phyloP scores from a whole-genome alignment of 2,113 vertebrate species.

The Axis porcinus region DNA sequence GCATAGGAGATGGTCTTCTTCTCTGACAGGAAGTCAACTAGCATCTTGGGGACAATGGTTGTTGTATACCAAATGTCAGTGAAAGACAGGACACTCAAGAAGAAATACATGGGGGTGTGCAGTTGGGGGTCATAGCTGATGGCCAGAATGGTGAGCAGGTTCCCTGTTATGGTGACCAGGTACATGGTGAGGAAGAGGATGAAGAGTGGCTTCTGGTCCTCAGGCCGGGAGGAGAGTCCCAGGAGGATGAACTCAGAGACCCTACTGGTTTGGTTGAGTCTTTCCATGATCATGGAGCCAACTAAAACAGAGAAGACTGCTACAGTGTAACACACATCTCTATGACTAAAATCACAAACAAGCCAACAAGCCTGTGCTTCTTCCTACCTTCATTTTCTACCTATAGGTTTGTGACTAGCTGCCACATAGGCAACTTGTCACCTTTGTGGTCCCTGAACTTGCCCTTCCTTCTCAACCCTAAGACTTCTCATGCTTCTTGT shows the following conservation, averaged over 20 bases:
- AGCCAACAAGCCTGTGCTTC: neutral
- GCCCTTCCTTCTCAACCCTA: neutral
- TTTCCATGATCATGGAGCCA: neutral
- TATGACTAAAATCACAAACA: neutral
- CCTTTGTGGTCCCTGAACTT: neutral
- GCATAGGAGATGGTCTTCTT: slow-evolving; percentile 51
- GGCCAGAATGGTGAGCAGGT: neutral
- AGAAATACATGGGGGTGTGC: neutral
- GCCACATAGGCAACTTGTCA: neutral
- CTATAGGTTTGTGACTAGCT: neutral
- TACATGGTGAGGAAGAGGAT: neutral
- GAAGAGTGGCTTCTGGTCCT: neutral
- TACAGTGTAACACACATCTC: neutral
- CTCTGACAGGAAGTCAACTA: slow-evolving; percentile 39
- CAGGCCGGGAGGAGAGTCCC: neutral
- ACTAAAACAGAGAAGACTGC: neutral
- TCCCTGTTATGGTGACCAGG: neutral
- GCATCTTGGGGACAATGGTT: slow-evolving; percentile 6
- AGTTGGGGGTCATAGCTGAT: neutral
- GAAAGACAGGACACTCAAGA: neutral
- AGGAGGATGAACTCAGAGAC: neutral
- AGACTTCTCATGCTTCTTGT: neutral
- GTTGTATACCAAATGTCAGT: neutral
- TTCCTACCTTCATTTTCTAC: neutral
- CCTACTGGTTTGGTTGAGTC: neutral